These are phyloP conservation scores for Caenorhabditis tropicalis DNA, from an alignment of 1,140 invertebrate genomes.

Conservation along the genomic window DNA sequence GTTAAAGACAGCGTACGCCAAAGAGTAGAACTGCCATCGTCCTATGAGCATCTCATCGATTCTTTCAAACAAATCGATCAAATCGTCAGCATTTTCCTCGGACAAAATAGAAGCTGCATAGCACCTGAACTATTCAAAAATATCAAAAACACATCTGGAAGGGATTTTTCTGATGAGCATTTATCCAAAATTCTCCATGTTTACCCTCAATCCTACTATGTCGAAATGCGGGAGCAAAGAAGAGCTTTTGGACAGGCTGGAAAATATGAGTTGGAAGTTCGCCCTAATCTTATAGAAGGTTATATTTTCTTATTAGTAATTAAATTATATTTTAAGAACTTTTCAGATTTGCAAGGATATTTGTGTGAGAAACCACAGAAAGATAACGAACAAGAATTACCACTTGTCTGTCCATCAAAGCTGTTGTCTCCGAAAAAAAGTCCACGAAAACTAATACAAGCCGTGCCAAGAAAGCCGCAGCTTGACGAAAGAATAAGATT, in stretches of 20 bases:
- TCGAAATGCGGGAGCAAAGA: slow-evolving; percentile 2
- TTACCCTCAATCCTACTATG: neutral
- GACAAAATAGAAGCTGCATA: neutral
- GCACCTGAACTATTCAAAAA: neutral
- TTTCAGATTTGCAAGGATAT: slow-evolving; percentile 4
- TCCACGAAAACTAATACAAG: neutral
- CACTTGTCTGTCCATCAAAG: slow-evolving; percentile 10
- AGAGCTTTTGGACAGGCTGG: slow-evolving; percentile 11
- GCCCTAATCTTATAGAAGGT: slow-evolving; percentile 3
- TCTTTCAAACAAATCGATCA: slow-evolving; percentile 12
- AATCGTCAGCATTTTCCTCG: neutral
- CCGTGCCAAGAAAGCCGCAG: neutral
- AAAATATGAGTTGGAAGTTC: neutral
- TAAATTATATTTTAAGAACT: neutral
- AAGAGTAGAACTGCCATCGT: neutral
- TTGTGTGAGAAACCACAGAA: neutral
- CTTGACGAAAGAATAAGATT: neutral
- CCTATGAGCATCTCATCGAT: slow-evolving; percentile 12
- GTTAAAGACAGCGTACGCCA: slow-evolving; percentile 10
- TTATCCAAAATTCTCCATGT: slow-evolving; percentile 22
- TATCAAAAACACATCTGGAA: neutral
- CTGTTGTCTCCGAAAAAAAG: slow-evolving; percentile 2
- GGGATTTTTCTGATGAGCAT: neutral
- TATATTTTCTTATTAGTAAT: neutral
- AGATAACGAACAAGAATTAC: neutral